Conservation (phyloP, 1,140 invertebrate genomes). For the Papilio machaon region DNA sequence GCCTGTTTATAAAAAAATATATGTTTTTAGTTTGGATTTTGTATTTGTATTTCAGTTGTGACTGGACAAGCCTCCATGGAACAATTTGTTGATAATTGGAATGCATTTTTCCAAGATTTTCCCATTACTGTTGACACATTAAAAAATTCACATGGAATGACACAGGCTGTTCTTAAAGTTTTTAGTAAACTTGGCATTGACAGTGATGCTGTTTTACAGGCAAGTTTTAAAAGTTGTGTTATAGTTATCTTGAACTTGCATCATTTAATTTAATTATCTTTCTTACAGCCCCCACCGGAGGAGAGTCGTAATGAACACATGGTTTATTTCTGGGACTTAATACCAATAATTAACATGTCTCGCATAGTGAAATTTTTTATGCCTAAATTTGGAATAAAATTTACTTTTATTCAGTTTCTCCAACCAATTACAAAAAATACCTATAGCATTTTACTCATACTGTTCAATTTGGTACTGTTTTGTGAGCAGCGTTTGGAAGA, state of each 20-base stretch:
- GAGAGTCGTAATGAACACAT: constrained; percentile 60
- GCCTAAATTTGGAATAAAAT: constrained; percentile 49
- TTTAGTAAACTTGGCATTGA: constrained; percentile 68
- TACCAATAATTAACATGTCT: constrained; percentile 70
- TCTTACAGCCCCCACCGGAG: constrained; percentile 64
- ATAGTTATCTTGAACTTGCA: background rate
- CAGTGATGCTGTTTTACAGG: constrained; percentile 59
- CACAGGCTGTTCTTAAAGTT: constrained; percentile 59
- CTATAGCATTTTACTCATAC: constrained; percentile 58
- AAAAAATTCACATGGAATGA: constrained; percentile 61
- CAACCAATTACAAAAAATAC: constrained; percentile 58
- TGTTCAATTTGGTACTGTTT: constrained; percentile 68
- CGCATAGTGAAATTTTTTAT: constrained; percentile 63
- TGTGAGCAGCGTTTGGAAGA: constrained; percentile 55
- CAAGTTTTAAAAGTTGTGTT: constrained; percentile 46
- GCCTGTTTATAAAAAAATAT: background rate
- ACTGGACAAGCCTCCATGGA: constrained; percentile 51
- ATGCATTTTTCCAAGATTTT: constrained; percentile 59
- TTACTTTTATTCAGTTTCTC: constrained; percentile 59
- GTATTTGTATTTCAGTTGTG: constrained; percentile 40
- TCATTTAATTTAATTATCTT: constrained; percentile 21
- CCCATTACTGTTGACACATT: constrained; percentile 55
- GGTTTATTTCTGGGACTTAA: constrained; percentile 68
- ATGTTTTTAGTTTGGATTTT: constrained; percentile 11
- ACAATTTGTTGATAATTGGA: constrained; percentile 67